These are phyloP conservation scores for Syngnathus floridae DNA, from an alignment of 2,113 vertebrate species.

Conservation along the genomic window DNA sequence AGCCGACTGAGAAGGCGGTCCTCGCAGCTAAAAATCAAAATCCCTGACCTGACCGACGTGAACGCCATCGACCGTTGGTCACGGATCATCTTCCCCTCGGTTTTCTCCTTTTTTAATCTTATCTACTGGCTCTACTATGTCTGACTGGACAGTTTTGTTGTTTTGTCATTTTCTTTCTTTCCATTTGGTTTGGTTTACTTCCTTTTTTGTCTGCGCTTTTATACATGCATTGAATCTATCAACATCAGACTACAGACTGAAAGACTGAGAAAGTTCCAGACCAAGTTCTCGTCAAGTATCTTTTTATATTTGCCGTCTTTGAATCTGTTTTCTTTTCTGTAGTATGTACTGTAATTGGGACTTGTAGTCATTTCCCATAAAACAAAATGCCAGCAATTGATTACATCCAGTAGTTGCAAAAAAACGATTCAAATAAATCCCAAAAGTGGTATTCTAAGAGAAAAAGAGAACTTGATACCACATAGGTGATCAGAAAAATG, in stretches of 20 bases:
- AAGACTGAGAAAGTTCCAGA: slow-evolving; percentile 44
- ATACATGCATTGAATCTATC: slow-evolving; percentile 40
- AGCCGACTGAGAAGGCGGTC: slow-evolving; percentile 86
- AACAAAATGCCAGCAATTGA: slow-evolving; percentile 62
- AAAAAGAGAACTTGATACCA: slow-evolving; percentile 36
- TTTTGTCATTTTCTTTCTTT: slow-evolving; percentile 25
- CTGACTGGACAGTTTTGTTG: slow-evolving; percentile 66
- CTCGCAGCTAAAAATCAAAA: slow-evolving; percentile 92
- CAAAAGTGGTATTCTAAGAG: slow-evolving; percentile 40
- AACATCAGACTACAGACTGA: slow-evolving; percentile 25
- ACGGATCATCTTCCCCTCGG: slow-evolving; percentile 89
- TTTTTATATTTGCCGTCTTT: slow-evolving; percentile 61
- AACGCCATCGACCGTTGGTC: slow-evolving; percentile 97
- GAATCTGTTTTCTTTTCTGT: slow-evolving; percentile 57
- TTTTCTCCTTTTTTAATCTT: slow-evolving; percentile 94
- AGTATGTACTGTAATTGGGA: slow-evolving; percentile 60
- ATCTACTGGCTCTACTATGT: slow-evolving; percentile 98
- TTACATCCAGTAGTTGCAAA: slow-evolving; percentile 42
- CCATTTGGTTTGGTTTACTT: slow-evolving; percentile 25
- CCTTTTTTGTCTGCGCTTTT: slow-evolving; percentile 49
- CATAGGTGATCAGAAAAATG: slow-evolving; percentile 43
- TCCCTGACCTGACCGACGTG: slow-evolving; percentile 92
- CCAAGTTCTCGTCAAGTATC: slow-evolving; percentile 48
- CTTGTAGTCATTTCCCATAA: slow-evolving; percentile 45
- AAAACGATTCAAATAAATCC: slow-evolving; percentile 8